phyloP scores from a whole-genome alignment of 2,888 invertebrate genomes.

The Protophormia terraenovae region DNA sequence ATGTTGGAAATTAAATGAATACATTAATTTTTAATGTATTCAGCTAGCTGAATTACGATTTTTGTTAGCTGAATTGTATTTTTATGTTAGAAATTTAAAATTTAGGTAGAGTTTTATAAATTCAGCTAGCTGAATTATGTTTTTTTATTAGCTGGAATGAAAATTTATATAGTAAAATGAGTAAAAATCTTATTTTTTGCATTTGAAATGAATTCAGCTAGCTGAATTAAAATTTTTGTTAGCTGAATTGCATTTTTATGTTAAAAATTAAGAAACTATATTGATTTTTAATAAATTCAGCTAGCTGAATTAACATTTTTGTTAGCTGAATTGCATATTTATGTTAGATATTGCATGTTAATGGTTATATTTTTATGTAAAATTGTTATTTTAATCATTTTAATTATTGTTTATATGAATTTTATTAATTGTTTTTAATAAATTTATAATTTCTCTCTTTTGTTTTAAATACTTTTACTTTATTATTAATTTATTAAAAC shows the following conservation, averaged over 20 bases:
- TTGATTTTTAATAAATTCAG: background rate
- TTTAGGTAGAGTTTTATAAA: background rate
- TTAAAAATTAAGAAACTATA: background rate
- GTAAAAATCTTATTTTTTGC: too few relatives aligned
- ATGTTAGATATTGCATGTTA: background rate
- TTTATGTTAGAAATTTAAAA: background rate
- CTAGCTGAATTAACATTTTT: too few relatives aligned
- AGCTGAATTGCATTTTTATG: background rate
- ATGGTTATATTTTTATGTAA: too few relatives aligned
- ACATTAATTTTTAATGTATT: background rate
- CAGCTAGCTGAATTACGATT: background rate
- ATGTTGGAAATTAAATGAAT: too few relatives aligned
- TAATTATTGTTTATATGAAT: background rate
- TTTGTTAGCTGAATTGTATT: background rate
- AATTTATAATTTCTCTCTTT: background rate
- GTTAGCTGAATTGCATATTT: too few relatives aligned
- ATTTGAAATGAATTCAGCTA: too few relatives aligned
- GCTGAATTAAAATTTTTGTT: background rate
- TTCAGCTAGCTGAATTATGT: background rate
- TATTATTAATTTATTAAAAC: background rate
- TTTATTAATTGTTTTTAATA: background rate
- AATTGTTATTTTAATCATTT: too few relatives aligned
- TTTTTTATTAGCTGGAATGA: too few relatives aligned
- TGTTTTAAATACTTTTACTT: background rate
- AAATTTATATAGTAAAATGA: too few relatives aligned